Percentiles rank a stretch among this genome's conserved stretches.
phyloP scores from a whole-genome alignment of 2,888 invertebrate species.

The Carterocephalus palaemon region DNA sequence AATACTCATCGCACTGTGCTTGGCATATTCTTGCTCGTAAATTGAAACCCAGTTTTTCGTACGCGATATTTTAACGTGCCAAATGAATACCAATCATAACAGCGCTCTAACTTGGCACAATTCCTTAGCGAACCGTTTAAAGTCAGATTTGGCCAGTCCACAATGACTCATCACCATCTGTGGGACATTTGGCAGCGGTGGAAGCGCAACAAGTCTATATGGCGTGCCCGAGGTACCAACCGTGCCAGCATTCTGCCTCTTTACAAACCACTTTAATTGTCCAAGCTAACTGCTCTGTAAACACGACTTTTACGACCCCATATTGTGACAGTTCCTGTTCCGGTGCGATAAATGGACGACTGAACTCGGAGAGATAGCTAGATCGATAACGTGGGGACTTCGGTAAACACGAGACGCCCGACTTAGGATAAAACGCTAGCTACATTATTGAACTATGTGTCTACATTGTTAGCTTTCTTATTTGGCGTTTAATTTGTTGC shows the following conservation, averaged over 20 bases:
- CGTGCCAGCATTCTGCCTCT: slow-evolving; percentile 34
- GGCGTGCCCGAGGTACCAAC: slow-evolving; percentile 31
- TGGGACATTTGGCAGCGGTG: slow-evolving; percentile 16
- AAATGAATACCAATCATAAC: slow-evolving; percentile 21
- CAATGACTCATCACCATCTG: slow-evolving; percentile 15
- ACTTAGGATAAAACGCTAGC: neutral
- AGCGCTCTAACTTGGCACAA: slow-evolving; percentile 8
- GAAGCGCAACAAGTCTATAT: slow-evolving; percentile 36
- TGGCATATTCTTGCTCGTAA: slow-evolving; percentile 4
- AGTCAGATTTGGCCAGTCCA: slow-evolving; percentile 10
- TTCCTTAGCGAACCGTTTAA: slow-evolving; percentile 2
- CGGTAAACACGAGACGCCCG: neutral
- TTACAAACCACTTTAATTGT: slow-evolving; percentile 47
- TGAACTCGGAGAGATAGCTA: neutral
- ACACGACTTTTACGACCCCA: slow-evolving; percentile 50
- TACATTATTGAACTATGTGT: slow-evolving; percentile 2
- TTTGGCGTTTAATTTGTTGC: too few species aligned
- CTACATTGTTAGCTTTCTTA: too few species aligned
- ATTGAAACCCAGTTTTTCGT: slow-evolving; percentile 10
- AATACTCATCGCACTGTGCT: slow-evolving; percentile 1
- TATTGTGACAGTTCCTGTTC: slow-evolving; percentile 52
- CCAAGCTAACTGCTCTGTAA: slow-evolving; percentile 53
- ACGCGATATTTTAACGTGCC: slow-evolving; percentile 9
- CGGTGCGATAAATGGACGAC: slow-evolving; percentile 39
- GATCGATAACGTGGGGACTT: neutral